Evolutionary conservation across 2,888 invertebrate genomes (phyloP).

Genomic region (Plagodis dolabraria): DNA sequence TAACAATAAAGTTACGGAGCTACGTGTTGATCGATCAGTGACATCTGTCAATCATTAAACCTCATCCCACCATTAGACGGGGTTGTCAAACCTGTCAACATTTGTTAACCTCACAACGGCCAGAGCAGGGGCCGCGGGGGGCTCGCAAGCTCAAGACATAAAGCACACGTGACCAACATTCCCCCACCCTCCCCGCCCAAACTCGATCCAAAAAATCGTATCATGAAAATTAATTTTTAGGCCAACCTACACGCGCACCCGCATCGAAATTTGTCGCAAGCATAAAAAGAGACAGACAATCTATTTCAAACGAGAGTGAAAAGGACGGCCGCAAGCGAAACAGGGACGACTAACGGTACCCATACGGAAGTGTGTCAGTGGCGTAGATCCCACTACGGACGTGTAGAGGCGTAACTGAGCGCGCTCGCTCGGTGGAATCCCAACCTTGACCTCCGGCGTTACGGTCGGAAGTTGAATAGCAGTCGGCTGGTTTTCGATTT

Average conservation of each 20-base stretch:
- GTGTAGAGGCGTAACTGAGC: constrained; percentile 64
- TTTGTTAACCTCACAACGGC: constrained; percentile 3
- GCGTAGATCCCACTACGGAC: constrained; percentile 66
- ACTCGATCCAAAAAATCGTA: constrained; percentile 71
- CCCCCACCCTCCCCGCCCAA: constrained; percentile 44
- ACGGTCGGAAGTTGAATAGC: constrained; percentile 57
- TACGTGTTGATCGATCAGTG: no score
- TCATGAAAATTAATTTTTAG: constrained; percentile 80
- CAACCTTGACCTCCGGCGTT: constrained; percentile 71
- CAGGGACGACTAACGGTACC: constrained; percentile 82
- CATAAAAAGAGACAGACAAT: constrained; percentile 64
- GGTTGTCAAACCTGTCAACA: constrained; percentile 27
- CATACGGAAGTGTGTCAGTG: constrained; percentile 83
- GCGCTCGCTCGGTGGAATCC: constrained; percentile 48
- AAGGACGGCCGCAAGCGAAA: constrained; percentile 71
- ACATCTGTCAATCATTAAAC: constrained; percentile 22
- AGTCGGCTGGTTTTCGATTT: constrained; percentile 75
- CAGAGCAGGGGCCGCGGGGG: no score
- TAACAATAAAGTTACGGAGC: no score
- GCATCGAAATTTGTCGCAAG: constrained; percentile 82
- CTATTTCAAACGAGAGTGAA: constrained; percentile 73
- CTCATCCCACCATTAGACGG: constrained; percentile 19
- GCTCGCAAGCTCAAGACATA: no score
- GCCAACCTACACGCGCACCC: constrained; percentile 79
- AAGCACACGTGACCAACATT: constrained; percentile 54